A percentile compares a stretch with the other conserved stretches of the same genome.
phyloP scores from a whole-genome alignment of 2,797 vertebrate species.

The Chloroceryle inda region DNA sequence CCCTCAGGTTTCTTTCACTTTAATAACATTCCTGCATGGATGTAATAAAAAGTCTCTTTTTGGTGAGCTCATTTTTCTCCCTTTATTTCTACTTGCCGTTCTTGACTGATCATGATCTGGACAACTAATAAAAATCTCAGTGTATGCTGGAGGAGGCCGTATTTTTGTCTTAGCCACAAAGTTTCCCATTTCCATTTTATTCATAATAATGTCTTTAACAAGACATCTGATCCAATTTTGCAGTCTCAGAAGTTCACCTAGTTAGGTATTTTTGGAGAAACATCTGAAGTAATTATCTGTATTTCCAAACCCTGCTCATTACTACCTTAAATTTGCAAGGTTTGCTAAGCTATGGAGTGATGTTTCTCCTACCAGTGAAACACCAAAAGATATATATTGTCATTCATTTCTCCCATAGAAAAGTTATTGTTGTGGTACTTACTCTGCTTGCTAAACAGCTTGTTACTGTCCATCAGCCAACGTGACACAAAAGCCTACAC shows the following conservation, averaged over 20 bases:
- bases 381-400: not conserved
- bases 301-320: not conserved
- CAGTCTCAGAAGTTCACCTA: not conserved
- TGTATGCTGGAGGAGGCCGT: not conserved
- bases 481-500: not conserved
- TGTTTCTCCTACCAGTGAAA: not conserved
- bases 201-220: not conserved
- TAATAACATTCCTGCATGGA: slow-evolving; percentile 38
- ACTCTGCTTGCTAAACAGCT: not conserved
- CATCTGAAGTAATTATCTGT: not conserved
- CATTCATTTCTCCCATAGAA: not conserved
- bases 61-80: not conserved
- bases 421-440: not conserved
- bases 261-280: not conserved
- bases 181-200: not conserved
- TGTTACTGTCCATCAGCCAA: not conserved
- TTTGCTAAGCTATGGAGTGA: not conserved
- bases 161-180: not conserved
- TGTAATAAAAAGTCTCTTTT: slow-evolving; percentile 38
- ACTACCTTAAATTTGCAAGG: not conserved
- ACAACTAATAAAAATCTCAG: not conserved
- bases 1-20: slow-evolving; percentile 51
- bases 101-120: not conserved
- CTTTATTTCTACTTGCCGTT: slow-evolving; percentile 31
- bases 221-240: not conserved